Percentiles rank a stretch among this genome's conserved stretches.
phyloP scores from a whole-genome alignment of 1,140 invertebrate genomes.

The Globodera ellingtonae region DNA sequence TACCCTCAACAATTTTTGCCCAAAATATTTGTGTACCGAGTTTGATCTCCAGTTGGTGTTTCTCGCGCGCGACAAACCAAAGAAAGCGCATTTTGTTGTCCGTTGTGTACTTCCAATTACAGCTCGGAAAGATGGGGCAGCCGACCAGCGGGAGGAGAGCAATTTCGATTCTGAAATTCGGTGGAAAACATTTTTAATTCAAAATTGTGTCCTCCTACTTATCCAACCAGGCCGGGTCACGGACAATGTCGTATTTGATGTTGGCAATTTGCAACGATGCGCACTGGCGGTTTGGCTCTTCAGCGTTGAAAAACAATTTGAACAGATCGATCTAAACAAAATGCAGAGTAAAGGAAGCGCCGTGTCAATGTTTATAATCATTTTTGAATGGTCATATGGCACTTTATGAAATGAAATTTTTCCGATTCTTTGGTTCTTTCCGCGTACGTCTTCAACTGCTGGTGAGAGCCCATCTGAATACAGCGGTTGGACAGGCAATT shows the following conservation, averaged over 20 bases:
- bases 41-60: background rate
- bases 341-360: no score
- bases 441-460: background rate
- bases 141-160: conserved; percentile 26
- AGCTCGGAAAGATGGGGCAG: conserved; percentile 29
- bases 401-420: background rate
- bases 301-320: conserved; percentile 11
- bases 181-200: conserved; percentile 7
- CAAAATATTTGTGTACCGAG: background rate
- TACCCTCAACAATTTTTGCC: background rate
- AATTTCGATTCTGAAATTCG: conserved; percentile 13
- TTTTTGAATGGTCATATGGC: no score
- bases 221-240: conserved; percentile 15
- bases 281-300: background rate
- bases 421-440: background rate
- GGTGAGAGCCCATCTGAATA: background rate
- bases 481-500: background rate
- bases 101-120: conserved; percentile 15
- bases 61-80: conserved; percentile 2
- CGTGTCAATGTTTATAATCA: background rate
- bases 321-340: conserved; percentile 12
- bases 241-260: conserved; percentile 6
- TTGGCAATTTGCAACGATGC: conserved; percentile 1
- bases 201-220: background rate
- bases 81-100: background rate